Evolutionary conservation across 2,888 invertebrate species (phyloP).

Genomic region (Altica lythri): DNA sequence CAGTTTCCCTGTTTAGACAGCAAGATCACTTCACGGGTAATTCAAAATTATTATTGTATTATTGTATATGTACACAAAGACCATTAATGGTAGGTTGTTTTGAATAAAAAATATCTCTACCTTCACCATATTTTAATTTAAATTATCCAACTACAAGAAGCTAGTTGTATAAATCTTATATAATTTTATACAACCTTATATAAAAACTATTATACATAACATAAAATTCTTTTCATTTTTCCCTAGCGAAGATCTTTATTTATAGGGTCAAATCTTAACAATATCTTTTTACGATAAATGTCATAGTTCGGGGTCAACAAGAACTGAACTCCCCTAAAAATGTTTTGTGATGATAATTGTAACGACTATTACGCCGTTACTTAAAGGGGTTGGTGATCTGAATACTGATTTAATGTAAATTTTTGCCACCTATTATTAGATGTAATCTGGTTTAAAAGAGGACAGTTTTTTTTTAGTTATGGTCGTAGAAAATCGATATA

Average conservation of each 20-base stretch:
- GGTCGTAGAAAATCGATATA: conserved; percentile 10
- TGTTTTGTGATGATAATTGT: conserved; percentile 19
- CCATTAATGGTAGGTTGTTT: too few species aligned
- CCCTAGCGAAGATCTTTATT: neutral
- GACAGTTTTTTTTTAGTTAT: conserved; percentile 3
- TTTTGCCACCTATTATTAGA: conserved; percentile 5
- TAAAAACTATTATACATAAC: too few species aligned
- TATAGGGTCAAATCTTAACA: conserved; percentile 6
- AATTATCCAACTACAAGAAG: too few species aligned
- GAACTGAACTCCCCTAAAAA: conserved; percentile 16
- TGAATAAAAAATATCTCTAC: too few species aligned
- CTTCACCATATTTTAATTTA: too few species aligned
- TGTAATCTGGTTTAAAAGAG: conserved; percentile 16
- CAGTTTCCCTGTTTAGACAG: too few species aligned
- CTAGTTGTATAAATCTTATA: too few species aligned
- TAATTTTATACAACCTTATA: too few species aligned
- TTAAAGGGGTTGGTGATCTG: conserved; percentile 20
- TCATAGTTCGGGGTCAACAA: conserved; percentile 16
- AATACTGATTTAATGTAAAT: conserved; percentile 12
- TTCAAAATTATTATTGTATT: too few species aligned
- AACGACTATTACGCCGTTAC: conserved; percentile 19
- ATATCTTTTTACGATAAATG: conserved; percentile 7
- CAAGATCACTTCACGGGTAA: too few species aligned
- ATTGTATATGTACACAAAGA: too few species aligned
- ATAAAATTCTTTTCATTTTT: too few species aligned